Evolutionary conservation across 2,797 vertebrate genomes (phyloP), one percentile per base, ranked within the genome.

Genomic region (Sphenopsis melanotis): DNA sequence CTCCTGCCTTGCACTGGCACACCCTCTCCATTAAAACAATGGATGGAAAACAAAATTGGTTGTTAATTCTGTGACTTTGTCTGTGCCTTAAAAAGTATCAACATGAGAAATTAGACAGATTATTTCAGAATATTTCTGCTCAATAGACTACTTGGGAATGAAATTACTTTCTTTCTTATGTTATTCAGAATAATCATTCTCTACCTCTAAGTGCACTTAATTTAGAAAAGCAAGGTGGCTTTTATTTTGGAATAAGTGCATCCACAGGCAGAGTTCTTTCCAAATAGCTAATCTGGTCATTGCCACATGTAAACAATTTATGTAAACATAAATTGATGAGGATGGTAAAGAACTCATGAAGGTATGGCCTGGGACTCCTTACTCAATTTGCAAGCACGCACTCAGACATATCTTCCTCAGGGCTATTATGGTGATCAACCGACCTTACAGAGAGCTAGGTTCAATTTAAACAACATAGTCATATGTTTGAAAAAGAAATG

Each of bases 161-260:
- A 87, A 87, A 87, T 64, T 3, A 18, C 22, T 64, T 81, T 70
- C 26, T 87, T 89, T 86, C 61, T 78, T 49, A 27, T 29, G 36
- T 68, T 69, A 69, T 32, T 79, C 77, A 82, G 55, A 93, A 76
- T 32, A 88, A 86, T 29, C 10, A 34, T 32, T 77, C 49, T 30
- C 20, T 41, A 89, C 29, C 49, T 56, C 2, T 19, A 77, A 56
- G 16, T 65, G 27, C 63, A 44, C 44, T 76, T 69, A 63, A 78
- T 70, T 93, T 69, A 82, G 77, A 88, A 91, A 78, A 90, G 46
- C 23, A 20, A 89, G 74, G 49, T 47, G 81, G 66, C 78, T 90
- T 90, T 95, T 94, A 79, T 89, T 97, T 85, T 94, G 94, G 77
- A 95, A 15, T 72, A 90, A 94, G 44, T 36, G 52, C 90, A 72